Percentiles rank a stretch among this genome's conserved stretches.
Conservation (phyloP, 2,888 invertebrate species). For the Cerastoderma edule region DNA sequence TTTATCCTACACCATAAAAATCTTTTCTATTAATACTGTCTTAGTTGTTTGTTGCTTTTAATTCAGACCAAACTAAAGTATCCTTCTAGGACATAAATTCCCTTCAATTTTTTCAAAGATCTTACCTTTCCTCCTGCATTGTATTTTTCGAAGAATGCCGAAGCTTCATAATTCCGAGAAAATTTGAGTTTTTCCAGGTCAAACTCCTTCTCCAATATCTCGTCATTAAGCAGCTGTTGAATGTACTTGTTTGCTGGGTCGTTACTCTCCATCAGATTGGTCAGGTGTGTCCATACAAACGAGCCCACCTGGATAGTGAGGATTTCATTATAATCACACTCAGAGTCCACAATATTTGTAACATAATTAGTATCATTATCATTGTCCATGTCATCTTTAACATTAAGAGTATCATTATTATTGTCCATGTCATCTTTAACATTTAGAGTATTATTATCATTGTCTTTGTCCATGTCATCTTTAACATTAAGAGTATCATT, state of each 20-base stretch:
- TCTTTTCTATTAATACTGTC: too few relatives aligned
- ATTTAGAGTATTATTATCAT: too few relatives aligned
- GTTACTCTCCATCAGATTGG: conserved; percentile 93
- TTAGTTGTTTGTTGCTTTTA: too few relatives aligned
- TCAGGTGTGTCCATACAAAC: conserved; percentile 97
- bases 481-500: too few relatives aligned
- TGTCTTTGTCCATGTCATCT: too few relatives aligned
- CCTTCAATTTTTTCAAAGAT: neutral
- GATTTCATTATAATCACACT: conserved; percentile 86
- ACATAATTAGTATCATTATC: neutral
- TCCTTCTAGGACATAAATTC: neutral
- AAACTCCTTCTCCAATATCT: conserved; percentile 91
- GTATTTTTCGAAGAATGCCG: conserved; percentile 91
- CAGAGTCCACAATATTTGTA: neutral
- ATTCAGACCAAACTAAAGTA: too few relatives aligned
- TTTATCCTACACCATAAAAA: too few relatives aligned
- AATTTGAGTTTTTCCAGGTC: conserved; percentile 94
- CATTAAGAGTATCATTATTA: too few relatives aligned
- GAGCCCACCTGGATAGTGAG: conserved; percentile 91
- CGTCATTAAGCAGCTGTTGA: conserved; percentile 92
- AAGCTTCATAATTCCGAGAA: conserved; percentile 94
- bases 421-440: too few relatives aligned
- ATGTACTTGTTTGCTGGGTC: conserved; percentile 93
- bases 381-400: too few relatives aligned
- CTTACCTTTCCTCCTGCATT: conserved; percentile 85